phyloP scores from a whole-genome alignment of 2,113 vertebrate genomes.

The Fregetta grallaria region DNA sequence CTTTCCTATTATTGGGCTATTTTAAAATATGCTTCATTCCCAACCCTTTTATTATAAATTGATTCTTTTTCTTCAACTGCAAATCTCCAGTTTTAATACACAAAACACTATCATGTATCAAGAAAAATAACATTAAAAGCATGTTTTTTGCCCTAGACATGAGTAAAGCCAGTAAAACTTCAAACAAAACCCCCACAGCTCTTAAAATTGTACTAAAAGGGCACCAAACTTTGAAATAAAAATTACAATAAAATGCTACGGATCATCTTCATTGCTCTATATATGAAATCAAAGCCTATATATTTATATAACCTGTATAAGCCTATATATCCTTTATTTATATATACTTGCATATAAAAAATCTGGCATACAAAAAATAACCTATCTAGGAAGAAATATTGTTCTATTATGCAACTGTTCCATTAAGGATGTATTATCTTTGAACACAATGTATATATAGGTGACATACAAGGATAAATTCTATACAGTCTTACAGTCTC shows the following conservation, averaged over 20 bases:
- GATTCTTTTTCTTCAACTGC: neutral
- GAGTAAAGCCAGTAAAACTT: neutral
- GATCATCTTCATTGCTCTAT: neutral
- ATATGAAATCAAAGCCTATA: neutral
- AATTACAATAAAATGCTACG: neutral
- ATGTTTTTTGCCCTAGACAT: neutral
- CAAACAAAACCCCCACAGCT: neutral
- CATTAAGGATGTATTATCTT: neutral
- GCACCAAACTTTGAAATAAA: neutral
- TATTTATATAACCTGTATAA: neutral
- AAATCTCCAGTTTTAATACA: neutral
- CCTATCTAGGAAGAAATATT: neutral
- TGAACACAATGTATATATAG: neutral
- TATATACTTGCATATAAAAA: neutral
- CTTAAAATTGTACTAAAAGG: neutral
- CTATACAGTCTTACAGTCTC: neutral
- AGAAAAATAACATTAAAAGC: neutral
- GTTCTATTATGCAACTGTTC: slow-evolving; percentile 32
- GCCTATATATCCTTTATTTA: neutral
- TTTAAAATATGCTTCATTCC: neutral
- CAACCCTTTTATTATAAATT: neutral
- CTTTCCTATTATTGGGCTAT: neutral
- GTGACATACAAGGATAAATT: neutral
- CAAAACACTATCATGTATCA: neutral
- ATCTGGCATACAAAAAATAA: neutral